Percentiles rank a stretch among this genome's conserved stretches.
phyloP scores from a whole-genome alignment of 2,797 vertebrate genomes.

The Lagorchestes hirsutus region DNA sequence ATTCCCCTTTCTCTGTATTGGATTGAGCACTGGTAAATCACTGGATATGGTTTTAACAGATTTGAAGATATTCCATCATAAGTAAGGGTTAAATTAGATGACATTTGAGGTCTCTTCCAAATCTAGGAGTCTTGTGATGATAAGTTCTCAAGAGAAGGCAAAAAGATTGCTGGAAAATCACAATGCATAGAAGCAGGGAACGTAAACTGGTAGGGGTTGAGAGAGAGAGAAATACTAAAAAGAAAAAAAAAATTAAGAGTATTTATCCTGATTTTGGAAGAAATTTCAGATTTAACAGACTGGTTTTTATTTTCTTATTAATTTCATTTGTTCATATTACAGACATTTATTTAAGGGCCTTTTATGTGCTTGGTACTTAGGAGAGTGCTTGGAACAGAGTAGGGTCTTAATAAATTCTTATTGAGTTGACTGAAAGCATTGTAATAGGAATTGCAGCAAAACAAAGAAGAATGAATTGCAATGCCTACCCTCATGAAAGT shows the following conservation, averaged over 20 bases:
- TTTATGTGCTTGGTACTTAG: neutral
- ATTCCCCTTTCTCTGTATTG: neutral
- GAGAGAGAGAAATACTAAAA: neutral
- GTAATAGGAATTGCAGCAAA: neutral
- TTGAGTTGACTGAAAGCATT: neutral
- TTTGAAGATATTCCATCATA: neutral
- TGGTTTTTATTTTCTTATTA: neutral
- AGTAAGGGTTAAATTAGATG: neutral
- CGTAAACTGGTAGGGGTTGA: neutral
- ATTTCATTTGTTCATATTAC: neutral
- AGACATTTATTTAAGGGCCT: neutral
- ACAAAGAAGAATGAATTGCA: neutral
- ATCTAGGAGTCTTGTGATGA: neutral
- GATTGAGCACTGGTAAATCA: neutral
- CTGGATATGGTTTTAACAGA: neutral
- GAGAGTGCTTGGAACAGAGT: neutral
- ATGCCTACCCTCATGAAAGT: neutral
- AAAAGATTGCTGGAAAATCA: neutral
- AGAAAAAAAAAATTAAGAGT: neutral
- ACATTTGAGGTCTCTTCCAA: neutral
- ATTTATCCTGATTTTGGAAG: neutral
- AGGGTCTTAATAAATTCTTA: neutral
- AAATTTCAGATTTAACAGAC: neutral
- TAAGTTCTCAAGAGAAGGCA: neutral
- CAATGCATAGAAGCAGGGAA: neutral